phyloP scores from a whole-genome alignment of 1,140 invertebrate species.

The Drosophila nasuta region DNA sequence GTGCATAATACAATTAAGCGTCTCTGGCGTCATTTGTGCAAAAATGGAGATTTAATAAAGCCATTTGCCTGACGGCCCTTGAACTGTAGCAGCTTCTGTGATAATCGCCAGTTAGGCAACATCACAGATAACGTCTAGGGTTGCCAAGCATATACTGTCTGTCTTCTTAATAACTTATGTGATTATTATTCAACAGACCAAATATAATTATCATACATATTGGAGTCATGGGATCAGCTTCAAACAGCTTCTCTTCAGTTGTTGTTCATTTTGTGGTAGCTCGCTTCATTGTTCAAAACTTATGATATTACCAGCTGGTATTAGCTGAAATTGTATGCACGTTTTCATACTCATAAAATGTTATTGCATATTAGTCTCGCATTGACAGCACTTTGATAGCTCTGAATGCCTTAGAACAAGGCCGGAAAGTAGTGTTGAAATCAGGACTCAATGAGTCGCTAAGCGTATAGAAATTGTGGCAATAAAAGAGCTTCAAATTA shows the following conservation, averaged over 20 bases:
- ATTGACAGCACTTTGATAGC: not conserved
- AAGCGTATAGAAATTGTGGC: too few relatives aligned
- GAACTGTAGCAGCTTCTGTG: slow-evolving; percentile 36
- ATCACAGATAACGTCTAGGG: slow-evolving; percentile 32
- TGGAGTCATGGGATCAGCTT: not conserved
- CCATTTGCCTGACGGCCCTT: slow-evolving; percentile 65
- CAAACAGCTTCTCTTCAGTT: not conserved
- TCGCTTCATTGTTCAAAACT: not conserved
- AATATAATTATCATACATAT: slow-evolving; percentile 7
- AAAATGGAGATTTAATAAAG: slow-evolving; percentile 81
- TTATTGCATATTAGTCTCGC: slow-evolving; percentile 3
- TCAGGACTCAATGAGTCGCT: too few relatives aligned
- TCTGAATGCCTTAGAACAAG: not conserved
- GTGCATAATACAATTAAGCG: slow-evolving; percentile 77
- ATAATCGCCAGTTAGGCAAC: slow-evolving; percentile 70
- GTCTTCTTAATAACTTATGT: slow-evolving; percentile 1
- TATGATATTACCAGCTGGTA: not conserved
- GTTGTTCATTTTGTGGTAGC: not conserved
- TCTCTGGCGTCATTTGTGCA: slow-evolving; percentile 49
- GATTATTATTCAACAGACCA: slow-evolving; percentile 8
- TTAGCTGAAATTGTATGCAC: not conserved
- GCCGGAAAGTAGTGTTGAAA: not conserved
- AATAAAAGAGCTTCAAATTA: too few relatives aligned
- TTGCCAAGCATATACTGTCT: slow-evolving; percentile 5
- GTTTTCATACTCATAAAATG: slow-evolving; percentile 1